Base-by-base conservation (phyloP, 2,797 vertebrate species). In the Hephaestus fuliginosus region DNA sequence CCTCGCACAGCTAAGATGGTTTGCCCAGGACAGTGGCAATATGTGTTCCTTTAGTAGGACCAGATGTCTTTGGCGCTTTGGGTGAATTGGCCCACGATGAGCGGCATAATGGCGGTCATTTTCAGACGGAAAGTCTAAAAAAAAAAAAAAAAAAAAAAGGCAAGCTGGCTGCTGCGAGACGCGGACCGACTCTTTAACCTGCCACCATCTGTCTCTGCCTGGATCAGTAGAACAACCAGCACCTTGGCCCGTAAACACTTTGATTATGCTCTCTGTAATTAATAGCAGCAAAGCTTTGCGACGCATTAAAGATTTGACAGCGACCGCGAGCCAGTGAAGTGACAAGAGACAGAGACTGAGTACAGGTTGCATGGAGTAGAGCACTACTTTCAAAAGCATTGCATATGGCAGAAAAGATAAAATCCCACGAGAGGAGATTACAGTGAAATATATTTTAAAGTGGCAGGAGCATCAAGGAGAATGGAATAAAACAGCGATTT, bases 121-220 rank as follows among this genome's bases (percentile, higher is more conserved):
- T 86, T 74, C 17, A 67, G 46, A 61, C 0, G 0, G 48, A 70
- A 72, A 74, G 74, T 73, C 74, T 61, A 25, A 25, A 25, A 25
- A 25, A 25, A 25, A 25, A 25, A 1, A 25, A 25, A 25, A 25
- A 33, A 81, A 79, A 78, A 86, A 55, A 71, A 62, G 33, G 15
- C 15, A 7, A 70, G 71, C 49, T 55, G 81, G 71, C 70, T 88
- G 75, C 66, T 66, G 56, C 2, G 25, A 71, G 49, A 75, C 46
- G 73, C 64, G 33, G 52, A 75, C 15, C 7, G 46, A 80, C 77
- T 76, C 36, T 83, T 64, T 83, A 83, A 81, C 77, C 81, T 80
- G 57, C 69, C 55, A 30, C 82, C 85, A 91, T 86, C 80, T 91
- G 85, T 78, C 82, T 74, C 58, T 69, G 33, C 25, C 41, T 76